Conservation (phyloP, 37 sponge, comb jelly and placozoan genomes). For the Theonella swinhoei region DNA sequence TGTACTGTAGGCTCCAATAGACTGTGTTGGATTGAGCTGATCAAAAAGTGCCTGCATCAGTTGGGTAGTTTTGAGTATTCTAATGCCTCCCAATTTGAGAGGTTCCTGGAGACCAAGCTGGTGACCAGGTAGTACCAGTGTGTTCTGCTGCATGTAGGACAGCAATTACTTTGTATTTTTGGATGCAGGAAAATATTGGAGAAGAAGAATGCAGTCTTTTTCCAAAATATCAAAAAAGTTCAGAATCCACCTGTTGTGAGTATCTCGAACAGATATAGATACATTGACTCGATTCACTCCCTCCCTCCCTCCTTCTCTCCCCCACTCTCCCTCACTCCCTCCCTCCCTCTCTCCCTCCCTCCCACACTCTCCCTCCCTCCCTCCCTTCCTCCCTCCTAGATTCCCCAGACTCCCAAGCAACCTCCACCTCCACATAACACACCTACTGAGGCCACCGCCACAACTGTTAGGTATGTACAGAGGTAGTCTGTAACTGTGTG, state of each 20-base stretch:
- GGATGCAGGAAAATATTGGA: slow-evolving; percentile 26
- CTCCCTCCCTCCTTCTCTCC: no score
- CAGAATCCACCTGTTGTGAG: neutral
- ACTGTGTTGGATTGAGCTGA: slow-evolving; percentile 84
- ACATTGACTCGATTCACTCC: no score
- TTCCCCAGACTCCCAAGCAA: neutral
- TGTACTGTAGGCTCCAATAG: slow-evolving; percentile 88
- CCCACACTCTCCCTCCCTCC: neutral
- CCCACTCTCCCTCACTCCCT: no score
- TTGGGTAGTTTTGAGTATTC: slow-evolving; percentile 59
- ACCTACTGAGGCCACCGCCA: neutral
- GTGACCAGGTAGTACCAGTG: slow-evolving; percentile 12
- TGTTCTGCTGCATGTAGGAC: neutral
- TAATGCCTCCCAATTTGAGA: slow-evolving; percentile 54
- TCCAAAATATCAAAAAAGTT: neutral
- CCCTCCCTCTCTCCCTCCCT: no score
- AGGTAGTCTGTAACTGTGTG: no score
- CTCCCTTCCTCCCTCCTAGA: neutral
- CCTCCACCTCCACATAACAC: neutral
- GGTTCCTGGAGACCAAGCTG: slow-evolving; percentile 43
- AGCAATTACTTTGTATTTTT: neutral
- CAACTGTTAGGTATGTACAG: no score
- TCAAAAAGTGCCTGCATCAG: slow-evolving; percentile 52
- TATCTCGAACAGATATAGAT: neutral
- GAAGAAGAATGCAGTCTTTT: slow-evolving; percentile 12